Evolutionary conservation across 2,888 invertebrate species (phyloP), one percentile per base, ranked within the genome.

Genomic region (Chrysopilus asiliformis): DNA sequence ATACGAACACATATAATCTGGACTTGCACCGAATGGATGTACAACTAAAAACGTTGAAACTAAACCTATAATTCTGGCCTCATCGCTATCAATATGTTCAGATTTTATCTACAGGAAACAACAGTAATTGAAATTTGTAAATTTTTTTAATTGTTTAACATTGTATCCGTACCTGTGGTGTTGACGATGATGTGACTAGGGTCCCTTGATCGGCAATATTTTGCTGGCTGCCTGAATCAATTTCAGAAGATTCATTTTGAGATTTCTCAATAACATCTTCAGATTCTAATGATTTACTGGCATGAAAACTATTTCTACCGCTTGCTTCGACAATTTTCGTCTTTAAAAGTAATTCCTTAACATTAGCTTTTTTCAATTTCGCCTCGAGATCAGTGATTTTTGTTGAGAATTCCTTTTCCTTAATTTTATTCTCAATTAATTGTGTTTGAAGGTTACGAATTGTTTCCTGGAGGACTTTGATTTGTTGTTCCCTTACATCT

Each of bases 1-100:
- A 63, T 91, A 94, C 7, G 85, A 86, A 70, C 85, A 85, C 44
- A 94, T 79, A 61, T 87, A 86, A 57, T 87, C 89, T 3, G 87
- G 70, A 40, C 83, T 84, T 2, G 91, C 90, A 31, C 94, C 94
- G 53, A 83, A 82, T 0, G 93, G 94, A 64, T 94, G 93, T 25
- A 94, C 84, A 19, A 62, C 54, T 35, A 94, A 70, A 64, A 90
- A 94, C 6, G 89, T 83, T 4, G 91, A 82, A 51, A 89, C 79
- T 39, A 94, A 69, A 40, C 85, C 84, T 47, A 87, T 78, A n/a
- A 86, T 68, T 56, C 76, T 78, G 1, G 84, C 86, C 56, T 79
- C 78, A 39, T 49, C 48, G 8, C 40, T 18, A 18, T 47, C 47
- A 29, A 46, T 41, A 16, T 17, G 29, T 30, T 45, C 43, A 7